Evolutionary conservation across 2,888 invertebrate genomes (phyloP).

Genomic region (Formica aserva): DNA sequence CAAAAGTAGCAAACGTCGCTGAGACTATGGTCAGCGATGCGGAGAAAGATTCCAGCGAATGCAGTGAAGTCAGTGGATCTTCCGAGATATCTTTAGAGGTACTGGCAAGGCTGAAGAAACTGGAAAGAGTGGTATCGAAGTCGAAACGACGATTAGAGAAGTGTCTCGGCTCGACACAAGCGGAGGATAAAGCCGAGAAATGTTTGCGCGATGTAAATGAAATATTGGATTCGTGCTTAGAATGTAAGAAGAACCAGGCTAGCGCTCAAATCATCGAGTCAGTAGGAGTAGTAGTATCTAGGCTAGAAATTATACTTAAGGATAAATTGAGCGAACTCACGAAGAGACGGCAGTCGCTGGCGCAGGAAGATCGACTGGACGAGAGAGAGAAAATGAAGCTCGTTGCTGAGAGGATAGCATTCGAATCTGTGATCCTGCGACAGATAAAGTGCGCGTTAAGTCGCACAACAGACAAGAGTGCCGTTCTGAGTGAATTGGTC

Average conservation of each 20-base stretch:
- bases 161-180: constrained; percentile 81
- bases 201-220: constrained; percentile 83
- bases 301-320: constrained; percentile 89
- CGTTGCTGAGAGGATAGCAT: constrained; percentile 93
- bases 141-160: constrained; percentile 82
- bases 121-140: constrained; percentile 80
- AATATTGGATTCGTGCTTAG: constrained; percentile 81
- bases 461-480: constrained; percentile 76
- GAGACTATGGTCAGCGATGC: constrained; percentile 78
- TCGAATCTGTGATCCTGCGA: constrained; percentile 91
- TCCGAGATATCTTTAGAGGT: constrained; percentile 79
- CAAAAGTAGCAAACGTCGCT: constrained; percentile 89
- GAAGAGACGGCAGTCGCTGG: constrained; percentile 89
- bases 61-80: constrained; percentile 79
- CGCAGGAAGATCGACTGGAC: constrained; percentile 90
- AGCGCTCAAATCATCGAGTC: constrained; percentile 78
- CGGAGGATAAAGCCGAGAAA: constrained; percentile 83
- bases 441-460: constrained; percentile 80
- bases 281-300: constrained; percentile 82
- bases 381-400: constrained; percentile 90
- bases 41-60: constrained; percentile 83
- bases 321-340: constrained; percentile 90
- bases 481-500: constrained; percentile 87
- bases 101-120: constrained; percentile 78
- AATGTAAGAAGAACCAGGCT: constrained; percentile 79